Conservation (phyloP, 1,140 invertebrate species). For the Pseudomyrmex concolor region DNA sequence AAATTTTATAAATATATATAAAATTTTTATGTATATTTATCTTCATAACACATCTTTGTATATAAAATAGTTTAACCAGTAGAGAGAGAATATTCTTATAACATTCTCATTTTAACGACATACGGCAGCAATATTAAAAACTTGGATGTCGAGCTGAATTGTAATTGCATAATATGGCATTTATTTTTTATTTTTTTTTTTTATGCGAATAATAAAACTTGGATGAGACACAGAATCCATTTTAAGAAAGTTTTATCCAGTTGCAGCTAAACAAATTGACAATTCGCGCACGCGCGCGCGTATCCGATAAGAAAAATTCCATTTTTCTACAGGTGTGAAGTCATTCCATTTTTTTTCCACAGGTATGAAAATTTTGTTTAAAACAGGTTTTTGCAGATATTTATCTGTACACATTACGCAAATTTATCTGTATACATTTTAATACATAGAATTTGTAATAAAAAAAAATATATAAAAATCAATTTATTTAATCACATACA, state of each 20-base stretch:
- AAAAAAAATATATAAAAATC: no score
- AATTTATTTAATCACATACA: no score
- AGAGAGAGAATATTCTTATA: constrained; percentile 28
- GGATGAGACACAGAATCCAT: not conserved
- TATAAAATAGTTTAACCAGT: not conserved
- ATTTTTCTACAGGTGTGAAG: not conserved
- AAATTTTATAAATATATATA: not conserved
- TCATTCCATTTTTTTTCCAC: no score
- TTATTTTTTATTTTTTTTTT: not conserved
- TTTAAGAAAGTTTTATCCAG: constrained; percentile 28
- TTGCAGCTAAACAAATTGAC: constrained; percentile 10
- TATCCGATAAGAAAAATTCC: constrained; percentile 13
- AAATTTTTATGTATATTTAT: no score
- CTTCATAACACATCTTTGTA: no score
- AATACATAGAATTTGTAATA: no score
- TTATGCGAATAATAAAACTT: constrained; percentile 32
- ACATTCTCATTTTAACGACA: constrained; percentile 44
- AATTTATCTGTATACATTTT: no score
- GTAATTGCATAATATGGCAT: not conserved
- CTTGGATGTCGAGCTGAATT: constrained; percentile 6
- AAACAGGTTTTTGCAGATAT: no score
- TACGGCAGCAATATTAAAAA: constrained; percentile 4
- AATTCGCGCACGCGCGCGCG: not conserved
- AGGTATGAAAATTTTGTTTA: no score
- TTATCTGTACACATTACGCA: no score